Evolutionary conservation across 2,797 vertebrate genomes (phyloP).

Genomic region (Gobio occitaniae): DNA sequence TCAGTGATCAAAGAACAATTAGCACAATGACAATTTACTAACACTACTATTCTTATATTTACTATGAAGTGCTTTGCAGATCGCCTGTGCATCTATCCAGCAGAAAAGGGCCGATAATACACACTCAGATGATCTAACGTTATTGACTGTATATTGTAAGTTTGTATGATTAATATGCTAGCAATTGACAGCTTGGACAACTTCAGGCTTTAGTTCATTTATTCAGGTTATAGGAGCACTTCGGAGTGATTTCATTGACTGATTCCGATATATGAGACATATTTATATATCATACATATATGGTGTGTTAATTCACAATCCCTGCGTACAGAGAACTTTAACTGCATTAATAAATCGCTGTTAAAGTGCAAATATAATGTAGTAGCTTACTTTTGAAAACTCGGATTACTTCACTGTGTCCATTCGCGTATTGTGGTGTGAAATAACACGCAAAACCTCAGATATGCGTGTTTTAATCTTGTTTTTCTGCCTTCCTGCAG

Average conservation of each 20-base stretch:
- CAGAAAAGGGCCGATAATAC: not conserved
- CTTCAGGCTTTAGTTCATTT: not conserved
- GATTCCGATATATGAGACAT: not conserved
- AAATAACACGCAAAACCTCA: not conserved
- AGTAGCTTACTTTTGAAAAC: slow-evolving; percentile 30
- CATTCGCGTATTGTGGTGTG: not conserved
- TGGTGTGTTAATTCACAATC: not conserved
- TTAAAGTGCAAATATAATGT: slow-evolving; percentile 5
- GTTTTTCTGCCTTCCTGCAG: not conserved
- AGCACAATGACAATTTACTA: not conserved
- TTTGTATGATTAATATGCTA: not conserved
- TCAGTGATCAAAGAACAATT: not conserved
- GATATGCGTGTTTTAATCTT: not conserved
- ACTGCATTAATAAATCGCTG: not conserved
- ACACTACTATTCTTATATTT: not conserved
- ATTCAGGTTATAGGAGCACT: not conserved
- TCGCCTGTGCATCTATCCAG: not conserved
- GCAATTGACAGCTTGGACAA: not conserved
- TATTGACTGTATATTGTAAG: not conserved
- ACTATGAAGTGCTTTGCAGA: not conserved
- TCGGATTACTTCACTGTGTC: not conserved
- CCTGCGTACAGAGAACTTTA: not conserved
- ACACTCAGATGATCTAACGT: not conserved
- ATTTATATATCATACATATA: not conserved
- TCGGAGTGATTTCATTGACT: not conserved